A percentile compares a stretch with the other conserved stretches of the same genome.
Evolutionary conservation across 2,888 invertebrate species (phyloP).

Genomic region (Lapara coniferarum): DNA sequence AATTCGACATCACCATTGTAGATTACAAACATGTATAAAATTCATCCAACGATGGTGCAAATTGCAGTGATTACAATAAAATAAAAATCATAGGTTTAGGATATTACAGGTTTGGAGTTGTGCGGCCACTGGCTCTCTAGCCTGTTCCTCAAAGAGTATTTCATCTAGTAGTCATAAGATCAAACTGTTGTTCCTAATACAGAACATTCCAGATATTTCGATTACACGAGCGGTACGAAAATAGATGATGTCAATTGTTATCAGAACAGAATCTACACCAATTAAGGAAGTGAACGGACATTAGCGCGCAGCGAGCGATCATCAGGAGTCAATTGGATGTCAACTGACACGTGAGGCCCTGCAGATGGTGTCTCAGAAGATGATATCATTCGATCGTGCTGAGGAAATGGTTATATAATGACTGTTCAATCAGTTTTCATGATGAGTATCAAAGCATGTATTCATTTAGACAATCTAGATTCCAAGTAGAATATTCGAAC

Average conservation of each 20-base stretch:
- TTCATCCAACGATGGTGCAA: too few species aligned
- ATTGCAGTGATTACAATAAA: too few species aligned
- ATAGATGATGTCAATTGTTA: neutral
- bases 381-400: constrained; percentile 3
- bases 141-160: too few species aligned
- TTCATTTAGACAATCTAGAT: neutral
- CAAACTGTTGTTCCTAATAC: neutral
- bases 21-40: too few species aligned
- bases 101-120: too few species aligned
- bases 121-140: too few species aligned
- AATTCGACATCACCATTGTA: neutral
- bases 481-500: too few species aligned
- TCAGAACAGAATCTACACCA: constrained; percentile 6
- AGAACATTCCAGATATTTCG: neutral
- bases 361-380: neutral
- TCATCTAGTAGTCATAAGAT: too few species aligned
- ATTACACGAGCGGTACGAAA: neutral
- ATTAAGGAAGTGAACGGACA: constrained; percentile 7
- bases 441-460: neutral
- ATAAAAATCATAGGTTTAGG: too few species aligned
- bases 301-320: neutral
- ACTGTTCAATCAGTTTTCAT: neutral
- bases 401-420: neutral
- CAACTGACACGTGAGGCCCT: constrained; percentile 7
- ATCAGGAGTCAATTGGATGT: constrained; percentile 22